Evolutionary conservation across 2,888 invertebrate species (phyloP).

Genomic region (Trichacis sp.): DNA sequence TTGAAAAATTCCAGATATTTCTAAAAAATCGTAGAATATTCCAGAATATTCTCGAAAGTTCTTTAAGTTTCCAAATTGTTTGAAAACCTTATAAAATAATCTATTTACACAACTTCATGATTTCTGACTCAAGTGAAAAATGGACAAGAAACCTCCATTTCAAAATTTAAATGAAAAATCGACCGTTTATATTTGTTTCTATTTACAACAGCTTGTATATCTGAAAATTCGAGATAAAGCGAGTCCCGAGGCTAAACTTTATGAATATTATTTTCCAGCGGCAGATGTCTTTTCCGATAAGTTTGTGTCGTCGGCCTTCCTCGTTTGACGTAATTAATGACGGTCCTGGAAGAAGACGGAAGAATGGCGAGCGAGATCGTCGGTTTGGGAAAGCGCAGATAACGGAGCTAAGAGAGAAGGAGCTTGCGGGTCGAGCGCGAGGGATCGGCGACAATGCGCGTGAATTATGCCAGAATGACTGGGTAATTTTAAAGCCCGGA

Average conservation of each 20-base stretch:
- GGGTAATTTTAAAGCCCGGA: constrained; percentile 67
- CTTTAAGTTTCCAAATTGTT: no score
- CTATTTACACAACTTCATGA: no score
- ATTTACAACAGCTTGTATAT: no score
- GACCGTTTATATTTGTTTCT: no score
- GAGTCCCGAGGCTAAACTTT: constrained; percentile 58
- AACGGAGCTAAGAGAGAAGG: constrained; percentile 22
- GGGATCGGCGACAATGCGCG: constrained; percentile 63
- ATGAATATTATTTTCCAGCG: constrained; percentile 69
- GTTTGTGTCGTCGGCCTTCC: constrained; percentile 55
- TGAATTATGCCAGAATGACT: constrained; percentile 68
- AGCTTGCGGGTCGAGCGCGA: constrained; percentile 21
- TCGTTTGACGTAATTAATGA: constrained; percentile 65
- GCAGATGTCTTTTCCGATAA: constrained; percentile 68
- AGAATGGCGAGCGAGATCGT: constrained; percentile 29
- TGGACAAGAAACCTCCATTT: no score
- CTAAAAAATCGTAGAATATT: no score
- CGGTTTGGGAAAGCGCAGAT: constrained; percentile 25
- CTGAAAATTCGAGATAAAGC: constrained; percentile 45
- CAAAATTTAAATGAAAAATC: no score
- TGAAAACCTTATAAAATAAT: no score
- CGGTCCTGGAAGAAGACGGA: constrained; percentile 44
- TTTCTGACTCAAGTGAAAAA: no score
- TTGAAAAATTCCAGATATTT: no score
- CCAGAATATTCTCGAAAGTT: no score